Conservation (phyloP, 2,113 vertebrate species). For the Phaetusa simplex region DNA sequence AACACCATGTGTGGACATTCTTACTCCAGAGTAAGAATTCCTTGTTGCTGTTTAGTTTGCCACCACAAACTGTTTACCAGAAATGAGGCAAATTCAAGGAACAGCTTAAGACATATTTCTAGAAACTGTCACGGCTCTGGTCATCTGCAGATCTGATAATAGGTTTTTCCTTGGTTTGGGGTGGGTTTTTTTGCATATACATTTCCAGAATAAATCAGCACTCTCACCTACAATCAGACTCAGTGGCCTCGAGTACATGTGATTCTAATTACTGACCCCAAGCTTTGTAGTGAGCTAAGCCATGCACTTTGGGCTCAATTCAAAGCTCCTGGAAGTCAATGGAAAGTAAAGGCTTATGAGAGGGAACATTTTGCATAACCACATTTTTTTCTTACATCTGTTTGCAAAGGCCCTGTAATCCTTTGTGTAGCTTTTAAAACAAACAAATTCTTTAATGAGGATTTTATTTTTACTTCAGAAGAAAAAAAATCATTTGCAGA, state of each 20-base stretch:
- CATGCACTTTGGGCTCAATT: not conserved
- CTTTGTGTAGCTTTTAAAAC: conserved; percentile 49
- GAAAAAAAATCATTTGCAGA: conserved; percentile 45
- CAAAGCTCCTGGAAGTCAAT: conserved; percentile 37
- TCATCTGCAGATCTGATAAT: not conserved
- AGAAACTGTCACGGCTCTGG: not conserved
- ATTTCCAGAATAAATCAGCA: conserved; percentile 5
- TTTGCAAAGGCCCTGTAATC: conserved; percentile 42
- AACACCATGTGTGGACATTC: conserved; percentile 40
- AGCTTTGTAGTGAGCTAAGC: conserved; percentile 26
- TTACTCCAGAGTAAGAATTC: not conserved
- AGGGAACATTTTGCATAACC: conserved; percentile 30
- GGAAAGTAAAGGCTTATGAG: not conserved
- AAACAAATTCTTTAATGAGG: conserved; percentile 56
- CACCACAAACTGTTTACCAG: conserved; percentile 6
- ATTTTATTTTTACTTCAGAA: conserved; percentile 50
- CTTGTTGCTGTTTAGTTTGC: not conserved
- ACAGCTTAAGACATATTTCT: not conserved
- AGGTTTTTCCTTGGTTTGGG: not conserved
- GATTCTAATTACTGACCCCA: conserved; percentile 47
- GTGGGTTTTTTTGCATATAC: not conserved
- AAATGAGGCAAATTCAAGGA: not conserved
- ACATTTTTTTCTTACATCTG: conserved; percentile 40
- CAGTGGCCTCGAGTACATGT: not conserved
- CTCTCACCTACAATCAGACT: conserved; percentile 4